Base-by-base conservation (phyloP, 2,888 invertebrate genomes). In the Nasonia oneida region DNA sequence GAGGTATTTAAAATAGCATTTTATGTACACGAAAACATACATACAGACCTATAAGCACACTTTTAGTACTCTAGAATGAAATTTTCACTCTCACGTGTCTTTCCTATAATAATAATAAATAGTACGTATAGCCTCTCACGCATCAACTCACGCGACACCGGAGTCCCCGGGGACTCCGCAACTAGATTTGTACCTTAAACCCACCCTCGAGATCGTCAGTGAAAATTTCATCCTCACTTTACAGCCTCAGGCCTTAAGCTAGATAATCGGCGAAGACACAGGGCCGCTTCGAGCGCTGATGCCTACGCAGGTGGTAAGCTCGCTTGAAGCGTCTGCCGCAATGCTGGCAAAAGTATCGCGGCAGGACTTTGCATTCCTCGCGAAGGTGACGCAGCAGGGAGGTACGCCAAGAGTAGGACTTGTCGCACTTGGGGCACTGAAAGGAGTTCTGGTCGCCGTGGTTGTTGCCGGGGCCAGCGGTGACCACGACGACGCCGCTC, bases 321-420 rank as follows among this genome's bases (percentile, higher is more conserved):
- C 91, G 90, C 84, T 92, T 92, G 42, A 90, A 89, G 78, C 90
- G 91, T 75, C 90, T 89, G 50, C 87, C 87, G 88, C 94, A 94
- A 29, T 91, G 78, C 10, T 91, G 89, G 87, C 94, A 94, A 47
- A 88, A 88, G 89, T 93, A 94, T 87, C 91, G 91, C 3, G 93
- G 93, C 73, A 92, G 91, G 81, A 92, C 92, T 10, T 93, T 94
- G 85, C 94, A 94, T 42, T 83, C 87, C 80, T 93, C 89, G 23
- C 91, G 88, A 47, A 90, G 88, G 86, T 92, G 93, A 29, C 92
- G 90, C 82, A 88, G 89, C 78, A 92, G 81, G 12, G 91, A 91
- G 15, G 90, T 89, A 76, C 91, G 92, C 89, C 92, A 90, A 6
- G 89, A 90, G 87, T 93, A 94, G 37, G 88, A 87, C 85, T 91